Percentiles rank a stretch among this genome's conserved stretches.
phyloP scores from a whole-genome alignment of 2,888 invertebrate species.

The Drosophila mimica region DNA sequence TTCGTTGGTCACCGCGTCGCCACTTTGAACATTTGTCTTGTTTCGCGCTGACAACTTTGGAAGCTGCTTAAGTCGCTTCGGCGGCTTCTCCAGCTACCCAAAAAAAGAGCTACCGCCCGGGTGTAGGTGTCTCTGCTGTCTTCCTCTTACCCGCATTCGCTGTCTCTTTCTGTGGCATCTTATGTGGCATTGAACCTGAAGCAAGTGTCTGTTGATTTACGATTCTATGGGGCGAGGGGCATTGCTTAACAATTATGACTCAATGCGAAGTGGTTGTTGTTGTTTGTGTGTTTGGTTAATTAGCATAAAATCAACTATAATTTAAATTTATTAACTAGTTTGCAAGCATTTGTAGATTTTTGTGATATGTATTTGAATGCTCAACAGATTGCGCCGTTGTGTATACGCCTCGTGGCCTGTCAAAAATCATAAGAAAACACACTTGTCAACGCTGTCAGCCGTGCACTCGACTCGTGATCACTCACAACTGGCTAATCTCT shows the following conservation, averaged over 20 bases:
- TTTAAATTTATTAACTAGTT: conserved; percentile 50
- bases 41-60: conserved; percentile 81
- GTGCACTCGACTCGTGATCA: conserved; percentile 54
- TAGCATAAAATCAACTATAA: conserved; percentile 71
- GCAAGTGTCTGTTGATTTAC: conserved; percentile 57
- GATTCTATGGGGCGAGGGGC: conserved; percentile 37
- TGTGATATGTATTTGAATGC: conserved; percentile 15
- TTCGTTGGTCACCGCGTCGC: conserved; percentile 60
- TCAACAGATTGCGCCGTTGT: conserved; percentile 48
- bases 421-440: conserved; percentile 79
- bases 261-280: conserved; percentile 38
- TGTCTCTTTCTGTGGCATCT: conserved; percentile 29
- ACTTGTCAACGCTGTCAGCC: conserved; percentile 79
- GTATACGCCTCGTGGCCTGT: conserved; percentile 75
- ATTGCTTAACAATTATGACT: conserved; percentile 60
- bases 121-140: conserved; percentile 63
- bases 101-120: conserved; percentile 52
- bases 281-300: conserved; percentile 35
- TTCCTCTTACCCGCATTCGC: neutral
- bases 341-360: conserved; percentile 11
- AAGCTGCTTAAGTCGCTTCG: conserved; percentile 78
- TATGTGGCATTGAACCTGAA: conserved; percentile 68
- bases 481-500: conserved; percentile 50
- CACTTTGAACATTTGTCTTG: conserved; percentile 77
- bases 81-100: conserved; percentile 45